phyloP scores from a whole-genome alignment of 2,113 vertebrate genomes.

The Planiliza haematocheilus region DNA sequence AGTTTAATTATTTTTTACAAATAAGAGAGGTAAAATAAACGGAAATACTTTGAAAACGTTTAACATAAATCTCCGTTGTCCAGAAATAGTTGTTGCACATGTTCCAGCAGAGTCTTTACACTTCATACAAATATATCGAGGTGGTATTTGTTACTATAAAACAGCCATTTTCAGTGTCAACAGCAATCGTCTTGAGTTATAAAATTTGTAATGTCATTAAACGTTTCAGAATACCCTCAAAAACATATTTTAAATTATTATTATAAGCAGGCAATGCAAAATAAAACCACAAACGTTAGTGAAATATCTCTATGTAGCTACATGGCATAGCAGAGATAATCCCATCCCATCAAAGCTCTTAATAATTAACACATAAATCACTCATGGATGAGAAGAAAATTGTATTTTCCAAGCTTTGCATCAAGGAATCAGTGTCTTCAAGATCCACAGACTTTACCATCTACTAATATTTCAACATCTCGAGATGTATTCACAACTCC shows the following conservation, averaged over 20 bases:
- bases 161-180: background rate
- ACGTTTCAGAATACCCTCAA: too few species aligned
- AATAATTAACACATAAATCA: background rate
- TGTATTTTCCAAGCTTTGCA: constrained; percentile 6
- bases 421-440: constrained; percentile 28
- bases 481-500: constrained; percentile 44
- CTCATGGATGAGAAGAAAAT: background rate
- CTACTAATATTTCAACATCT: background rate
- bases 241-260: background rate
- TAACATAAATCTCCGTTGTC: too few species aligned
- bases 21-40: too few species aligned
- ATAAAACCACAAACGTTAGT: background rate
- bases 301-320: background rate
- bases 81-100: too few species aligned
- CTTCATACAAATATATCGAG: background rate
- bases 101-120: background rate
- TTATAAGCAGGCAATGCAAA: background rate
- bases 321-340: background rate
- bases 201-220: too few species aligned
- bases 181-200: too few species aligned
- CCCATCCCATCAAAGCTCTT: background rate
- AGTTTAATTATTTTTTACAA: too few species aligned
- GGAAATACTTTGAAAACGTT: too few species aligned
- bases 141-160: background rate
- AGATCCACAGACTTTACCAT: constrained; percentile 34